Evolutionary conservation across 2,113 vertebrate species (phyloP).

Genomic region (Lampris incognitus): DNA sequence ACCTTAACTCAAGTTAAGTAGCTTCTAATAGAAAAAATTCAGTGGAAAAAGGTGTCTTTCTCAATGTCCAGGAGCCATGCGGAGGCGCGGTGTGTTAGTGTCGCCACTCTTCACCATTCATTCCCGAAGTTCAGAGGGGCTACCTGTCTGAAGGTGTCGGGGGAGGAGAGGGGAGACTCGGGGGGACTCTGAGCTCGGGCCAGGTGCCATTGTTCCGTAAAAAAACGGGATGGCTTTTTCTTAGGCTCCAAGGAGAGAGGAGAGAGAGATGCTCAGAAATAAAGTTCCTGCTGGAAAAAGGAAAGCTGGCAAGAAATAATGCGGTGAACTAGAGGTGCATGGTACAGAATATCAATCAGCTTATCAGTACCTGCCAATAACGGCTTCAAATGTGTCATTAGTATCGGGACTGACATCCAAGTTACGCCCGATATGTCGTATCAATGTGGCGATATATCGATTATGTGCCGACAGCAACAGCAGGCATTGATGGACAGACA

Average conservation of each 20-base stretch:
- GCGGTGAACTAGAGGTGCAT: not conserved
- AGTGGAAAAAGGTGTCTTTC: not conserved
- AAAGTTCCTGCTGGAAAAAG: not conserved
- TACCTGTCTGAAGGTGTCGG: slow-evolving; percentile 92
- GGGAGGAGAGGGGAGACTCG: slow-evolving; percentile 83
- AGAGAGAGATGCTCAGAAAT: slow-evolving; percentile 22
- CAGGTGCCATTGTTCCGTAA: slow-evolving; percentile 91
- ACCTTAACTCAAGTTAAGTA: not conserved
- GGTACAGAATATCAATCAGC: no score
- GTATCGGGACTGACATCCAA: no score
- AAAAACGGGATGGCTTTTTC: slow-evolving; percentile 87
- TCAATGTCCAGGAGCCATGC: not conserved
- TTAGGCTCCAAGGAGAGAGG: slow-evolving; percentile 80
- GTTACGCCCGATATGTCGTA: no score
- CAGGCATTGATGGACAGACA: no score
- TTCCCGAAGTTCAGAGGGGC: slow-evolving; percentile 37
- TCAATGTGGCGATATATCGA: no score
- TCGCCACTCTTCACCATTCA: slow-evolving; percentile 34
- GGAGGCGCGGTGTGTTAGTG: slow-evolving; percentile 37
- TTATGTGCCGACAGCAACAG: no score
- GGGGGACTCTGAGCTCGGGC: slow-evolving; percentile 79
- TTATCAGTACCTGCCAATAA: no score
- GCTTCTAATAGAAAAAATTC: not conserved
- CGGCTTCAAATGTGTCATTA: no score
- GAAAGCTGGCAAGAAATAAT: not conserved